Conservation (phyloP, 2,797 vertebrate genomes). For the Hephaestus fuliginosus region DNA sequence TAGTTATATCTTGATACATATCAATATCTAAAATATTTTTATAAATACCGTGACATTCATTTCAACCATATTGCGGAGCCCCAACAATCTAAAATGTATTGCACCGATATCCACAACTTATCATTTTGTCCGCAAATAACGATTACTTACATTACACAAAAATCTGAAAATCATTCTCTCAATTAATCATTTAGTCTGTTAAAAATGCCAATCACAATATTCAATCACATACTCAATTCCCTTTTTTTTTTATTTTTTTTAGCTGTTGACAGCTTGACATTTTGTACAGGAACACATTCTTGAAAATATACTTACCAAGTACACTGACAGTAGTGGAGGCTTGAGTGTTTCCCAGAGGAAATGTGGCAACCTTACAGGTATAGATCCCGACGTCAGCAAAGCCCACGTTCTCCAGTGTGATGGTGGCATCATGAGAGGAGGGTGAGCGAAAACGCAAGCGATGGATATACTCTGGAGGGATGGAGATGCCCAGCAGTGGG, state of each 20-base stretch:
- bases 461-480: conserved; percentile 90
- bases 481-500: conserved; percentile 93
- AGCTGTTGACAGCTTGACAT: background rate
- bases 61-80: background rate
- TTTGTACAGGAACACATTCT: background rate
- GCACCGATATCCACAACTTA: too few relatives aligned
- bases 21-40: background rate
- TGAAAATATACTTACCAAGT: conserved; percentile 87
- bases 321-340: conserved; percentile 93
- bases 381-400: conserved; percentile 95
- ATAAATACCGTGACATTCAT: background rate
- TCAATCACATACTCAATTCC: background rate
- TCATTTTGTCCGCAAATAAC: background rate
- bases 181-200: too few relatives aligned
- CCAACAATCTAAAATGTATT: background rate
- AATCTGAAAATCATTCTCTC: background rate
- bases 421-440: conserved; percentile 93
- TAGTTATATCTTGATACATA: background rate
- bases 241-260: background rate
- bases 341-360: conserved; percentile 96
- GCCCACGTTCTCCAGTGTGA: conserved; percentile 92
- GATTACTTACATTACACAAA: too few relatives aligned
- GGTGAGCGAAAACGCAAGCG: conserved; percentile 94
- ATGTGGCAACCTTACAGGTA: conserved; percentile 96
- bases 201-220: background rate